Conservation (phyloP, 2,113 vertebrate genomes). For the Bucco capensis region DNA sequence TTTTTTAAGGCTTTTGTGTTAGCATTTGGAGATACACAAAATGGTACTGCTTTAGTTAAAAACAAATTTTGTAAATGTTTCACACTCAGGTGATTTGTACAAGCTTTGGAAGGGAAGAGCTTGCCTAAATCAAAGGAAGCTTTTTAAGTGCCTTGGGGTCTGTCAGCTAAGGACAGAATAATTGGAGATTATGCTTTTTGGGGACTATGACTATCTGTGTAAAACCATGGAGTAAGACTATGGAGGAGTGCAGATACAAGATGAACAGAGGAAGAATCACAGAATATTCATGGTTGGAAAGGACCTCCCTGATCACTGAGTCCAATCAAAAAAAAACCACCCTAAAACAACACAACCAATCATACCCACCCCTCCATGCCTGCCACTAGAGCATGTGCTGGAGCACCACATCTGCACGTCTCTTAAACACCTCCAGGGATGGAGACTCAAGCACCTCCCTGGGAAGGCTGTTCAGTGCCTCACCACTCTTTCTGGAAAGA, state of each 20-base stretch:
- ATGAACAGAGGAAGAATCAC: not conserved
- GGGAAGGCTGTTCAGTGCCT: no score
- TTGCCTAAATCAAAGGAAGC: not conserved
- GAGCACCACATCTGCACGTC: no score
- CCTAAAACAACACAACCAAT: no score
- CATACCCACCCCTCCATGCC: no score
- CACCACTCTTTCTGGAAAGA: no score
- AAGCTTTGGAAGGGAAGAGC: not conserved
- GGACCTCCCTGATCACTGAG: no score
- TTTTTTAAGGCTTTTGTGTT: not conserved
- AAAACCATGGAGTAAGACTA: not conserved
- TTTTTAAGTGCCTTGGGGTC: not conserved
- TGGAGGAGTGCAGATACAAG: not conserved
- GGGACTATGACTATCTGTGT: not conserved
- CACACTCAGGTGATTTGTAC: not conserved
- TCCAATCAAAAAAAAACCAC: no score
- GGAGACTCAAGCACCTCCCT: no score
- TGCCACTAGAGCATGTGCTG: no score
- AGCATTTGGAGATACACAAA: not conserved
- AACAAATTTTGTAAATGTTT: not conserved
- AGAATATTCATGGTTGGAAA: no score
- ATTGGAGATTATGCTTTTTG: not conserved
- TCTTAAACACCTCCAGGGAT: no score
- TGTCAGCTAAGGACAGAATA: not conserved
- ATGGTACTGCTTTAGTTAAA: not conserved